Evolutionary conservation across 1,140 invertebrate species (phyloP).

Genomic region (Nixonia krombeini): DNA sequence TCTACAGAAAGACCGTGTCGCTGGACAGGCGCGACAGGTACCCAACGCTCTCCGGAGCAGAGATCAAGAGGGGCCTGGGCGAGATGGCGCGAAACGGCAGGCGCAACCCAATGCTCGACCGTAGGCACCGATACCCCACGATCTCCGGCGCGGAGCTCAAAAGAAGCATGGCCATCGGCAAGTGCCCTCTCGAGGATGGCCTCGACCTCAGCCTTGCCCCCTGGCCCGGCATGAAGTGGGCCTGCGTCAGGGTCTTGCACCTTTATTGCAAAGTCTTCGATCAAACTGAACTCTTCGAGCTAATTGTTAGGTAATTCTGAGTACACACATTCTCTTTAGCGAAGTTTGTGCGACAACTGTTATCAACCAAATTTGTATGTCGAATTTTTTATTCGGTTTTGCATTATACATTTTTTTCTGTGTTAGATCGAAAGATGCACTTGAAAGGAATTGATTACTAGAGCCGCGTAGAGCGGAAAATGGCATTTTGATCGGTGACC

Average conservation of each 20-base stretch:
- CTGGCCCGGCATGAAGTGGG: constrained; percentile 84
- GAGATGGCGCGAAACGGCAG: constrained; percentile 41
- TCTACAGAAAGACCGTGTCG: constrained; percentile 60
- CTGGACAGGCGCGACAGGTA: constrained; percentile 63
- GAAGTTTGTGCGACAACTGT: too few relatives aligned
- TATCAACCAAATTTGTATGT: too few relatives aligned
- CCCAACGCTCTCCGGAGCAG: constrained; percentile 62
- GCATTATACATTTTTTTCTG: too few relatives aligned
- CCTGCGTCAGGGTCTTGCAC: constrained; percentile 84
- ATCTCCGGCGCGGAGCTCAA: constrained; percentile 65
- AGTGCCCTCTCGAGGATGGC: constrained; percentile 66
- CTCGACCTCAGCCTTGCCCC: constrained; percentile 71
- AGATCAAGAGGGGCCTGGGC: constrained; percentile 58
- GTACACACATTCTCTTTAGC: too few relatives aligned
- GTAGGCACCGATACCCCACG: constrained; percentile 62
- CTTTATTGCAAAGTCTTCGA: constrained; percentile 88
- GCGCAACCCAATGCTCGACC: constrained; percentile 51
- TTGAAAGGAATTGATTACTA: too few relatives aligned
- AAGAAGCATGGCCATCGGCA: constrained; percentile 56
- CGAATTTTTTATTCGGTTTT: too few relatives aligned
- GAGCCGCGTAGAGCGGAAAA: too few relatives aligned
- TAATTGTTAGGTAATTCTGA: constrained; percentile 85
- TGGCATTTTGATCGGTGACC: too few relatives aligned
- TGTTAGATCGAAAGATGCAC: too few relatives aligned
- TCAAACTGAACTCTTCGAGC: constrained; percentile 82